Base-by-base conservation (phyloP, 1,140 invertebrate species). In the Pseudomyrmex pallidus region DNA sequence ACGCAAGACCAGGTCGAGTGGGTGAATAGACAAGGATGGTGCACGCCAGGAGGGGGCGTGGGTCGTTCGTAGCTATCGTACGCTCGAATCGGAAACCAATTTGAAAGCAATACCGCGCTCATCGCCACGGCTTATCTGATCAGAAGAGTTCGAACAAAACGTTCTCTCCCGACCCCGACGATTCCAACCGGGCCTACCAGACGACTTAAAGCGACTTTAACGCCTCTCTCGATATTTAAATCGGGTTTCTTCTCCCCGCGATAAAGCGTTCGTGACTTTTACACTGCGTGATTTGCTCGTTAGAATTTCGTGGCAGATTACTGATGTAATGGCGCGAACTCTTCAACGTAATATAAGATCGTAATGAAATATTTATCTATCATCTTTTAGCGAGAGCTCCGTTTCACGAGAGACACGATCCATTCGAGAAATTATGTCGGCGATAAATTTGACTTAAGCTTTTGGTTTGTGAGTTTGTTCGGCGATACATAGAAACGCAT, bases 71-170 rank as follows among this genome's bases (percentile, higher is more conserved):
- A 70, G 68, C 86, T 93, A 94, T 94, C 93, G 86, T 85, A 86
- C 87, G 90, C 91, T 91, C 87, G 91, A 93, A 94, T 94, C 93
- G 92, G 90, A 92, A 94, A 94, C 91, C 93, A 94, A 94, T 94
- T 93, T 93, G 90, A 91, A 91, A 93, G 92, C 91, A 93, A 93
- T 94, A 93, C 89, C 89, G 89, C 84, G 90, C 90, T 92, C 91
- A 91, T 91, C 90, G 85, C 85, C 83, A 89, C 70, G 73, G 84
- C 83, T 92, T 92, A 92, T 92, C 91, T 90, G 91, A 92, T 91
- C 87, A 64, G 70, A 66, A 74, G 77, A 73, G 85, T 57, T 78
- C 74, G 85, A 91, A 91, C 87, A 87, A 90, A 92, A 82, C 83
- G 89, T 77, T 90, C 83, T 83, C 72, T 85, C 88, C 87, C 83